A percentile compares a stretch with the other conserved stretches of the same genome.
These are phyloP conservation scores for Drosophila saltans DNA, from an alignment of 1,140 invertebrate genomes.

Conservation along the genomic window DNA sequence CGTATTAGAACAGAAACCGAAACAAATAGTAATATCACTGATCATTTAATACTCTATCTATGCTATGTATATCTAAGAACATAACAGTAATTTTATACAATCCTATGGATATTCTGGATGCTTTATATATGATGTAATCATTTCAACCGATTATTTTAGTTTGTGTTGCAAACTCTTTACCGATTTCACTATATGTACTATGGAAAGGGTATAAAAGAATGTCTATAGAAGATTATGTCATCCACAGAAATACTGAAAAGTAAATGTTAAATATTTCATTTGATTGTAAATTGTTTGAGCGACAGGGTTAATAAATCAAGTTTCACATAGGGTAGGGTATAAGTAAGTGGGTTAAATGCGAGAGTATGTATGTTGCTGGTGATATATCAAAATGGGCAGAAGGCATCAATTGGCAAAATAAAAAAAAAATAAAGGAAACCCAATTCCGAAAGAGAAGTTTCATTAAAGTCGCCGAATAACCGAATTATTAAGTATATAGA, in stretches of 20 bases:
- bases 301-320: constrained; percentile 59
- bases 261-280: constrained; percentile 32
- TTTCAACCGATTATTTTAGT: too few species aligned
- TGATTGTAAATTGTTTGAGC: constrained; percentile 38
- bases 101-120: too few species aligned
- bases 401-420: too few species aligned
- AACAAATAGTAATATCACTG: not conserved
- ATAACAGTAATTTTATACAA: too few species aligned
- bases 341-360: too few species aligned
- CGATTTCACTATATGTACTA: not conserved
- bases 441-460: too few species aligned
- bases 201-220: not conserved
- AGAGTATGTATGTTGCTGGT: too few species aligned
- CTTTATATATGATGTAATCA: not conserved
- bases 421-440: too few species aligned
- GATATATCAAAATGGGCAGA: too few species aligned
- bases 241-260: constrained; percentile 42
- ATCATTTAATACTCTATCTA: not conserved
- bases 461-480: too few species aligned
- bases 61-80: not conserved
- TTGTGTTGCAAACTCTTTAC: not conserved
- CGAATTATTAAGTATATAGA: too few species aligned
- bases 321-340: constrained; percentile 1
- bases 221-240: constrained; percentile 53
- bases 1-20: not conserved